Evolutionary conservation across 2,888 invertebrate species (phyloP).

Genomic region (Gymnocheta viridis): DNA sequence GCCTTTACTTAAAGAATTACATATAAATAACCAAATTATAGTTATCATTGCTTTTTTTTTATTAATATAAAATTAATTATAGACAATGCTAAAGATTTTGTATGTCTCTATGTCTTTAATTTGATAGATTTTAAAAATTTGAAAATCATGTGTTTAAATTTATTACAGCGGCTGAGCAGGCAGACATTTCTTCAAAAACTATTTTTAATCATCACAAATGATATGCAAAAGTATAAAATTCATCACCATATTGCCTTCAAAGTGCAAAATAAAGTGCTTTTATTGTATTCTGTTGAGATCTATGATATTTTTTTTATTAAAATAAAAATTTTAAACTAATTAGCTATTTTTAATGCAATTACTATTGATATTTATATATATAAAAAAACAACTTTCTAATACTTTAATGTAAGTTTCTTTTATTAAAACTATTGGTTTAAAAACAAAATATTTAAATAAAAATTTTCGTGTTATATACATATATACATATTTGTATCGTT

Average conservation of each 20-base stretch:
- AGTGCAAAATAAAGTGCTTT: conserved; percentile 78
- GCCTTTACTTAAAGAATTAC: neutral
- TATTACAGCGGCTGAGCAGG: conserved; percentile 44
- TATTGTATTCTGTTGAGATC: conserved; percentile 70
- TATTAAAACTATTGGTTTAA: neutral
- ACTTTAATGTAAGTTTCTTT: neutral
- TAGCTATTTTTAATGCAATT: conserved; percentile 1
- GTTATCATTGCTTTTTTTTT: conserved; percentile 1
- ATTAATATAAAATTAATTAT: neutral
- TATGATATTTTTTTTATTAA: conserved; percentile 49
- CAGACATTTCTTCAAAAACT: neutral
- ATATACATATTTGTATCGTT: neutral
- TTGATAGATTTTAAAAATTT: no score
- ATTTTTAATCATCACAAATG: conserved; percentile 54
- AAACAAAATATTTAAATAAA: neutral
- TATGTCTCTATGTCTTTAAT: neutral
- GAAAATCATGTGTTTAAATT: no score
- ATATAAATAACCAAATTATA: neutral
- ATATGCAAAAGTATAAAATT: conserved; percentile 24
- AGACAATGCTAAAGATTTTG: neutral
- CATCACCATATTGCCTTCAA: conserved; percentile 78
- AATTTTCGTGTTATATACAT: neutral
- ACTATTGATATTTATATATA: neutral
- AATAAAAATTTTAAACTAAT: conserved; percentile 4
- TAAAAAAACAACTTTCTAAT: neutral